Evolutionary conservation across 2,113 vertebrate genomes (phyloP), one percentile per base, ranked within the genome.

Genomic region (Petroica traversi): DNA sequence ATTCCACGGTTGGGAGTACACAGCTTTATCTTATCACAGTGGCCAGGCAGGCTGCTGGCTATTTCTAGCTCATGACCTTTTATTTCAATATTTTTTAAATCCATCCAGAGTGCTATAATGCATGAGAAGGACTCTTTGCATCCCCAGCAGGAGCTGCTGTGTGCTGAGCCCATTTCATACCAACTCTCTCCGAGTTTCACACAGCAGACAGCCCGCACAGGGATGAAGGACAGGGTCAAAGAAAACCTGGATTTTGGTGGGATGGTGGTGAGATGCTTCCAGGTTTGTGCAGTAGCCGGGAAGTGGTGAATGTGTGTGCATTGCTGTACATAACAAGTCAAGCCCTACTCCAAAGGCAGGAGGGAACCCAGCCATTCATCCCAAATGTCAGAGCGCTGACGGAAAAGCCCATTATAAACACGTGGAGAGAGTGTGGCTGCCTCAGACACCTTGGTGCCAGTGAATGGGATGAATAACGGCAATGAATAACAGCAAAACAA

Each of bases 31-130:
- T 98, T 95, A 96, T 95, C 93, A 84, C 5, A 0, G 36, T 85
- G 89, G 25, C 68, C 95, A 97, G 96, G 51, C 85, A 92, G 57
- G 82, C 69, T 57, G 41, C 40, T 2, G 49, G 75, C 33, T 92
- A 64, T 81, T 96, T 95, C 89, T 91, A 66, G 94, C 94, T 88
- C 92, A 49, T 51, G 83, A 95, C 59, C 72, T 77, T 93, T 95
- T 94, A 88, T 92, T 89, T 92, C 91, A 86, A 94, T 89, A 95
- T 94, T 97, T 97, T 83, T 96, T 48, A 94, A 96, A 94, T 62
- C 75, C 78, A 45, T 68, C 45, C 59, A 89, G 74, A 54, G 74
- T 38, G 31, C 57, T 45, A 3, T 88, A 85, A 85, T 33, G 59
- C 58, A 71, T 40, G 43, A 75, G 54, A 61, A 90, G 49, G 67